Evolutionary conservation across 2,888 invertebrate genomes (phyloP).

Genomic region (Cryptophagus acutangulus): DNA sequence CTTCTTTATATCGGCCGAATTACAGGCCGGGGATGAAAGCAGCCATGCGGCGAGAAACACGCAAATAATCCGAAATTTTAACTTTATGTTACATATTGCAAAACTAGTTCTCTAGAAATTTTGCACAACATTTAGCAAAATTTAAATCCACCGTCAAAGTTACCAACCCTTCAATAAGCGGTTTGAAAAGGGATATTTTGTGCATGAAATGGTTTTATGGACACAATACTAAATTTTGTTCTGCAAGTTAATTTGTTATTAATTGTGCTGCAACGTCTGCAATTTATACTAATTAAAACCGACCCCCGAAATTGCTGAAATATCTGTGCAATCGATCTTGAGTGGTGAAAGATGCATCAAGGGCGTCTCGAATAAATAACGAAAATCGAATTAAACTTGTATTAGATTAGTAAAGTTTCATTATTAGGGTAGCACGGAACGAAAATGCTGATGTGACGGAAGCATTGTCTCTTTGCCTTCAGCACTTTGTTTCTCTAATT

Average conservation of each 20-base stretch:
- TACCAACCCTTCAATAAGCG: no score
- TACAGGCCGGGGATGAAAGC: background rate
- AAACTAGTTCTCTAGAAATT: background rate
- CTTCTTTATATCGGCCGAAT: background rate
- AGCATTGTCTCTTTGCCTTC: background rate
- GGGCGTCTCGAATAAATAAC: constrained; percentile 27
- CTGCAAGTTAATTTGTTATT: constrained; percentile 24
- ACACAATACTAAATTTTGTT: no score
- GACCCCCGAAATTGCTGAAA: constrained; percentile 15
- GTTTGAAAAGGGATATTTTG: no score
- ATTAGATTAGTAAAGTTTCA: constrained; percentile 28
- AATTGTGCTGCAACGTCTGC: constrained; percentile 22
- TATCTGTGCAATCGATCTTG: constrained; percentile 20
- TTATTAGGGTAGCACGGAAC: constrained; percentile 10
- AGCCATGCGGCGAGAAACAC: constrained; percentile 1
- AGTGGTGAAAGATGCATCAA: constrained; percentile 21
- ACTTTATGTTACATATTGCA: constrained; percentile 1
- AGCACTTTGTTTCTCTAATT: no score
- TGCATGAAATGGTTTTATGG: no score
- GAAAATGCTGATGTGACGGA: background rate
- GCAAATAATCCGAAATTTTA: constrained; percentile 1
- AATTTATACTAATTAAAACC: constrained; percentile 26
- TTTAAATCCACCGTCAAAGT: no score
- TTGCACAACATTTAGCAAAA: background rate
- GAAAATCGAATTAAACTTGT: constrained; percentile 27